Evolutionary conservation across 2,113 vertebrate species (phyloP), one percentile per base, ranked within the genome.

Genomic region (Corythaeola cristata): DNA sequence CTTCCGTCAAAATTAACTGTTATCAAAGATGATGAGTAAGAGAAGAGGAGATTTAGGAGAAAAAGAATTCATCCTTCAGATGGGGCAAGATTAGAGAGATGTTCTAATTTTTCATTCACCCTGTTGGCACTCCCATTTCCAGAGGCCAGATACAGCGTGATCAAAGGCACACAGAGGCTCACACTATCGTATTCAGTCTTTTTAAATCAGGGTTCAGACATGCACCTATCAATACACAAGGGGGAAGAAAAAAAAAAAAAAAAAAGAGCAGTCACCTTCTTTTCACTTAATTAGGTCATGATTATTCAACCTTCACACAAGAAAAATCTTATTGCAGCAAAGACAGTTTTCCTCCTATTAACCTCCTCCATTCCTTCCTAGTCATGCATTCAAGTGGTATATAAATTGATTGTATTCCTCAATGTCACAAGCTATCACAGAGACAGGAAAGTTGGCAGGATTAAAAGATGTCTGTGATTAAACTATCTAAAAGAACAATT

Each of bases 261-360:
- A 52, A 79, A 68, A 37, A 1, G 7, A 39, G 26, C 24, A 77
- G 63, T 76, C 50, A 50, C 26, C n/a, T 93, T 32, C 33, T 75
- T 92, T 81, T 91, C 26, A 67, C 27, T 81, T 95, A 90, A 94
- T 90, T 89, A 81, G 56, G 35, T 78, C 44, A 47, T 82, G 44
- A 96, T 89, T 89, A 88, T 75, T 89, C 56, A 90, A 30, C 35
- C 63, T 91, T 64, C 56, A 60, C 35, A 64, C 15, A 56, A 49
- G 35, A 94, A 92, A 88, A 88, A 81, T 41, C 68, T 92, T 64
- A 66, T 1, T 49, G 47, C 35, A 33, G 68, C 44, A 85, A 73
- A 90, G 53, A 76, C 9, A 71, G 30, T 52, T 91, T 90, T 87
- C 41, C 14, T 55, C 67, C 50, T 78, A 21, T 87, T 90, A 84